Evolutionary conservation across 2,797 vertebrate genomes (phyloP).

Genomic region (Orientallactaga sibirica): DNA sequence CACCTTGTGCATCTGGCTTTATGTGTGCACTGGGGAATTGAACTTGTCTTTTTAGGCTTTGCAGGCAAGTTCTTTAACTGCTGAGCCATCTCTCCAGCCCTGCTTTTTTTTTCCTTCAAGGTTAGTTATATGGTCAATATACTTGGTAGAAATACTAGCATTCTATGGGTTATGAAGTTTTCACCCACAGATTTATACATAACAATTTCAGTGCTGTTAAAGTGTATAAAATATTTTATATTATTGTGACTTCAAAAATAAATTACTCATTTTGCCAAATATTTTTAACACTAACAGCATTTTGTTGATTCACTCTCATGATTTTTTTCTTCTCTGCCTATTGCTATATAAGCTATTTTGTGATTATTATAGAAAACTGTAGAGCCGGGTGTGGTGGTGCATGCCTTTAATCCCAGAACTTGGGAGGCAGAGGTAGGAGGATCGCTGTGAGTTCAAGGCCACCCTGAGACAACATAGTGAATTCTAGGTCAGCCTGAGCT

Average conservation of each 20-base stretch:
- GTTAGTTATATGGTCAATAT: not conserved
- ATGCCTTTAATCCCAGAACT: no score
- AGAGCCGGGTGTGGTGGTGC: not conserved
- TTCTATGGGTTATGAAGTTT: not conserved
- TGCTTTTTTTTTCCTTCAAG: not conserved
- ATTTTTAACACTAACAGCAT: conserved; percentile 26
- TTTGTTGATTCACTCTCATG: conserved; percentile 66
- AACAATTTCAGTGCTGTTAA: conserved; percentile 43
- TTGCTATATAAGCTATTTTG: not conserved
- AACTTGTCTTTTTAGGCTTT: no score
- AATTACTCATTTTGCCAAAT: conserved; percentile 23
- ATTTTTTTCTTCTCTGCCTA: not conserved
- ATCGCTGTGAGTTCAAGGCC: no score
- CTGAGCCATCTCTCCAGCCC: no score
- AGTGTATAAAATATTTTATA: not conserved
- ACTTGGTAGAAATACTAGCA: not conserved
- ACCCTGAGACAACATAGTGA: no score
- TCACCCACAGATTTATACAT: not conserved
- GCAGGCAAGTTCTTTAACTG: no score
- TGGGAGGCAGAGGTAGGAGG: no score
- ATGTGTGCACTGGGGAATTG: no score
- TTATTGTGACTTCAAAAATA: conserved; percentile 24
- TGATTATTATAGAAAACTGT: conserved; percentile 41
- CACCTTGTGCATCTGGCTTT: no score
- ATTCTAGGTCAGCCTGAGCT: no score